Conservation (phyloP, 1,140 invertebrate genomes). For the Drosophila hydei region DNA sequence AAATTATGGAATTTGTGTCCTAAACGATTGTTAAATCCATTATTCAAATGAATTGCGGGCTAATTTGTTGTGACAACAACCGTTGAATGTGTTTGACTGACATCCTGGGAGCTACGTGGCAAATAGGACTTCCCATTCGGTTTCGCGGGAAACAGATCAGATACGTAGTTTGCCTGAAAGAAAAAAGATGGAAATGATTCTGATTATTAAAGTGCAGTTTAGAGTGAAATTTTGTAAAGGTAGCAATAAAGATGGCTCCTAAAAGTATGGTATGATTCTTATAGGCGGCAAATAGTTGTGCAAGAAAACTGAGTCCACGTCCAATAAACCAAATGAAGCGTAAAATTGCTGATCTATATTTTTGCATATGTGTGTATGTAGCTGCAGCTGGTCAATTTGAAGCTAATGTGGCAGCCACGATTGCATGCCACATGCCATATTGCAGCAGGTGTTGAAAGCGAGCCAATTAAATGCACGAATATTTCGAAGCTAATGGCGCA, state of each 20-base stretch:
- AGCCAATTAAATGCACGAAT: conserved; percentile 12
- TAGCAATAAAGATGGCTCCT: conserved; percentile 30
- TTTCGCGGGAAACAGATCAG: conserved; percentile 62
- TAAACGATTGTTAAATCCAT: conserved; percentile 26
- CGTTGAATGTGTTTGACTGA: conserved; percentile 46
- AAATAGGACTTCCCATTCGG: conserved; percentile 54
- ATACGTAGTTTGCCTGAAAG: conserved; percentile 78
- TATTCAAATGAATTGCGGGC: conserved; percentile 16
- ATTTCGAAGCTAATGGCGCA: neutral
- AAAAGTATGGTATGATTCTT: conserved; percentile 53
- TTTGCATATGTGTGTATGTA: conserved; percentile 31
- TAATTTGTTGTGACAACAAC: conserved; percentile 58
- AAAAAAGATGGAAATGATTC: neutral
- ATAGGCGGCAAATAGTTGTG: no score
- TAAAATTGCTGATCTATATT: conserved; percentile 47
- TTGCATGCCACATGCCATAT: conserved; percentile 20
- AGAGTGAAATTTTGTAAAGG: neutral
- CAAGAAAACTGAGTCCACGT: conserved; percentile 4
- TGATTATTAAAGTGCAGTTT: neutral
- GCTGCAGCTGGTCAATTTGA: conserved; percentile 2
- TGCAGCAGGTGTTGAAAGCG: neutral
- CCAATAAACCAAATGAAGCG: conserved; percentile 37
- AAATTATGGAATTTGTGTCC: conserved; percentile 67
- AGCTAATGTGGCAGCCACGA: neutral
- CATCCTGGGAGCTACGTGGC: conserved; percentile 66